Percentiles rank a stretch among this genome's conserved stretches.
phyloP scores from a whole-genome alignment of 2,888 invertebrate species.

The Pristionchus mayeri region DNA sequence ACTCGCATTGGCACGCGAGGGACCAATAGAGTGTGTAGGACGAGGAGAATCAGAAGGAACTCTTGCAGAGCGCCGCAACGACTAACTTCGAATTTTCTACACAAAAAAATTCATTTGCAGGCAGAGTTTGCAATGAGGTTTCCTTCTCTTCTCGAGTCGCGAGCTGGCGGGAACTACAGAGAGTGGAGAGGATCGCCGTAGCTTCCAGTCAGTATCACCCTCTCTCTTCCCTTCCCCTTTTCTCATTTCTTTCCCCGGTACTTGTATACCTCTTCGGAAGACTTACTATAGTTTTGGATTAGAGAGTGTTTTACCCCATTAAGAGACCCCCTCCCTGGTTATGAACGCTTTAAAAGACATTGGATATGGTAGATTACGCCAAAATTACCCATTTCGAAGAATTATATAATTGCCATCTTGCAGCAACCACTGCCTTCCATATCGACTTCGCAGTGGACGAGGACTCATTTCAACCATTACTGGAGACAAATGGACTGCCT shows the following conservation, averaged over 20 bases:
- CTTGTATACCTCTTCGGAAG: too few relatives aligned
- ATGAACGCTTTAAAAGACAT: neutral
- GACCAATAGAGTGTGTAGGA: too few relatives aligned
- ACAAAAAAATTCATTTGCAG: too few relatives aligned
- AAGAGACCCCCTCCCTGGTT: neutral
- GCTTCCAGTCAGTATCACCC: conserved; percentile 8
- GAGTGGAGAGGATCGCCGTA: conserved; percentile 16
- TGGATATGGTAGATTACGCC: too few relatives aligned
- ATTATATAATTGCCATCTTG: neutral
- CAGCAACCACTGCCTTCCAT: conserved; percentile 29
- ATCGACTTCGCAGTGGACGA: conserved; percentile 38
- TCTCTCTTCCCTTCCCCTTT: neutral
- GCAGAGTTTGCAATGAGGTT: conserved; percentile 18
- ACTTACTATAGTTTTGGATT: too few relatives aligned
- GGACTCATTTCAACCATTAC: neutral
- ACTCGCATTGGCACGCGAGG: too few relatives aligned
- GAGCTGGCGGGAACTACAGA: neutral
- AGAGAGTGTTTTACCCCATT: too few relatives aligned
- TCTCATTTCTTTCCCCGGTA: neutral
- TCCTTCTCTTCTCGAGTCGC: conserved; percentile 1
- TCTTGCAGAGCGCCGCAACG: too few relatives aligned
- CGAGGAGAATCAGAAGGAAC: too few relatives aligned
- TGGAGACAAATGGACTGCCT: conserved; percentile 31
- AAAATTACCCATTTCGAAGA: too few relatives aligned
- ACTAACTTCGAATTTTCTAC: too few relatives aligned